Conservation (phyloP, 1,140 invertebrate genomes). For the Lordiphosa clarofinis region DNA sequence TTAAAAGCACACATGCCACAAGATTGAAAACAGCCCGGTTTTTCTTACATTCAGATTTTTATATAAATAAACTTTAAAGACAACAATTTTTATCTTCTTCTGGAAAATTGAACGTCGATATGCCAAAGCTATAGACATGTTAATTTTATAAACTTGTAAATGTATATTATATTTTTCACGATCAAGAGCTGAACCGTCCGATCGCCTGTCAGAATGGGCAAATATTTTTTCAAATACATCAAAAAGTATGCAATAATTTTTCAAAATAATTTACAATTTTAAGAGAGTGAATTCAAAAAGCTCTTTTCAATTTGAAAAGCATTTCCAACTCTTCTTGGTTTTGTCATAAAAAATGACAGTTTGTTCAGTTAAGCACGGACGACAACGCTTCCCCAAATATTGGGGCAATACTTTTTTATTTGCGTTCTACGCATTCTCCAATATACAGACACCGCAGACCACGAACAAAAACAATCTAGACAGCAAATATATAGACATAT, state of each 20-base stretch:
- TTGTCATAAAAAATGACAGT: slow-evolving; percentile 34
- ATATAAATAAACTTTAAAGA: no score
- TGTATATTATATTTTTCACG: no score
- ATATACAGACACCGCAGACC: neutral
- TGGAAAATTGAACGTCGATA: no score
- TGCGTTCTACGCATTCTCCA: slow-evolving; percentile 32
- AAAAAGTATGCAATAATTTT: slow-evolving; percentile 22
- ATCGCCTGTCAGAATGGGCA: no score
- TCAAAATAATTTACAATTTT: neutral
- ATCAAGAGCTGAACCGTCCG: no score
- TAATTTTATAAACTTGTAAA: no score
- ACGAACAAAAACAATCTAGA: slow-evolving; percentile 1
- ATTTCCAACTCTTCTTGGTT: slow-evolving; percentile 24
- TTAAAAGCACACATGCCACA: no score
- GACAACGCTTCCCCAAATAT: slow-evolving; percentile 29
- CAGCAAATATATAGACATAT: slow-evolving; percentile 1
- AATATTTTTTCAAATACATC: slow-evolving; percentile 4
- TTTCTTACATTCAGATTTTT: no score
- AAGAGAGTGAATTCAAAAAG: neutral
- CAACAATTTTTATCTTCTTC: no score
- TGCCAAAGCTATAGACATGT: no score
- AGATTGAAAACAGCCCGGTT: no score
- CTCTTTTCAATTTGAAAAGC: neutral
- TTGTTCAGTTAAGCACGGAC: slow-evolving; percentile 15
- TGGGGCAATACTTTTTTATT: slow-evolving; percentile 7